phyloP scores from a whole-genome alignment of 30 jellyfish, hydroid and myxozoan genomes.

The Aurelia sp. region DNA sequence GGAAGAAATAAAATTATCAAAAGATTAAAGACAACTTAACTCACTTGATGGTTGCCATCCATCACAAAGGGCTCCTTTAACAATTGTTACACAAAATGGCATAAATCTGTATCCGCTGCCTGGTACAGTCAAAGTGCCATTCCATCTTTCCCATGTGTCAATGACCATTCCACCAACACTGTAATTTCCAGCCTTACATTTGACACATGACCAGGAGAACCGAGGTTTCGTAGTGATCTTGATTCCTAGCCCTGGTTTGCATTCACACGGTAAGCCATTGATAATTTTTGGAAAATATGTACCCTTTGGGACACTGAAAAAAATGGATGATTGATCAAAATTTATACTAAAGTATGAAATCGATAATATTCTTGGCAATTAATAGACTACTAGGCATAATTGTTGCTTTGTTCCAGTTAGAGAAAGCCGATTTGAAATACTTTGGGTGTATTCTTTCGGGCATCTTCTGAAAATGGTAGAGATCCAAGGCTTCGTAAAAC shows the following conservation, averaged over 20 bases:
- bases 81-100: constrained; percentile 77
- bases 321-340: background rate
- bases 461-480: too few relatives aligned
- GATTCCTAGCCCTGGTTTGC: constrained; percentile 88
- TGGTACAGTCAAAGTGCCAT: constrained; percentile 72
- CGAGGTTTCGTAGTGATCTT: background rate
- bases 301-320: constrained; percentile 61
- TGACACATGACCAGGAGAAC: constrained; percentile 58
- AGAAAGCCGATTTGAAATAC: too few relatives aligned
- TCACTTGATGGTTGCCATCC: constrained; percentile 97
- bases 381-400: too few relatives aligned
- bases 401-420: too few relatives aligned
- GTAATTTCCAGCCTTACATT: constrained; percentile 84
- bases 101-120: constrained; percentile 77
- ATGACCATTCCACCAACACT: constrained; percentile 93
- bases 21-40: background rate
- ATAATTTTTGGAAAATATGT: constrained; percentile 62
- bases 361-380: too few relatives aligned
- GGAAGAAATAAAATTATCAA: too few relatives aligned
- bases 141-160: constrained; percentile 89
- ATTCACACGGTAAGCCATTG: constrained; percentile 81
- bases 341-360: background rate
- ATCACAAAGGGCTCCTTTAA: constrained; percentile 72
- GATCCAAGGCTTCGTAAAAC: too few relatives aligned
- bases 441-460: too few relatives aligned